These are phyloP conservation scores for Platichthys flesus DNA, from an alignment of 2,113 vertebrate species.

Conservation along the genomic window DNA sequence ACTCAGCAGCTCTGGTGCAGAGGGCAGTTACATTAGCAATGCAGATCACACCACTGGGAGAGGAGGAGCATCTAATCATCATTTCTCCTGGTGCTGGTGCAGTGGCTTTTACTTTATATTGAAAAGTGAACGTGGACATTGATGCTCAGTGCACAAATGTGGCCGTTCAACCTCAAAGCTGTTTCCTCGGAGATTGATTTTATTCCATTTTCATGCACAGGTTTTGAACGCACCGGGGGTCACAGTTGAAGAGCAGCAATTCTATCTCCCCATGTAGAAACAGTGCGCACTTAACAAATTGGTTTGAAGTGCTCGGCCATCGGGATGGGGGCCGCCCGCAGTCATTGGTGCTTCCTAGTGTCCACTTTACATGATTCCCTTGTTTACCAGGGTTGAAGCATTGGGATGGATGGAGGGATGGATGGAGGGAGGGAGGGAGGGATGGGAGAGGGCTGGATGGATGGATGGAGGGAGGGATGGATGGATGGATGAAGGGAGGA, in stretches of 20 bases:
- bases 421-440: conserved; percentile 1
- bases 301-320: conserved; percentile 21
- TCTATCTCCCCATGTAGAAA: conserved; percentile 26
- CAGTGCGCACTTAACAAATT: conserved; percentile 19
- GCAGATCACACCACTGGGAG: conserved; percentile 31
- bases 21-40: conserved; percentile 51
- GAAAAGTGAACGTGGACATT: conserved; percentile 21
- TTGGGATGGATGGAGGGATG: conserved; percentile 1
- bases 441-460: neutral
- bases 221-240: conserved; percentile 7
- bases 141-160: conserved; percentile 35
- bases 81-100: neutral
- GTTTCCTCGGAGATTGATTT: neutral
- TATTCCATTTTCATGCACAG: conserved; percentile 22
- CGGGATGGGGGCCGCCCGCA: conserved; percentile 10
- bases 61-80: conserved; percentile 7
- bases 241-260: conserved; percentile 15
- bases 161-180: conserved; percentile 28
- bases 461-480: neutral
- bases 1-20: conserved; percentile 58
- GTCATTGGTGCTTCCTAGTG: conserved; percentile 14
- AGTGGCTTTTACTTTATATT: conserved; percentile 13
- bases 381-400: conserved; percentile 11
- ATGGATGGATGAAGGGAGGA: neutral
- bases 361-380: conserved; percentile 33